Evolutionary conservation across 2,888 invertebrate species (phyloP).

Genomic region (Rapana venosa): DNA sequence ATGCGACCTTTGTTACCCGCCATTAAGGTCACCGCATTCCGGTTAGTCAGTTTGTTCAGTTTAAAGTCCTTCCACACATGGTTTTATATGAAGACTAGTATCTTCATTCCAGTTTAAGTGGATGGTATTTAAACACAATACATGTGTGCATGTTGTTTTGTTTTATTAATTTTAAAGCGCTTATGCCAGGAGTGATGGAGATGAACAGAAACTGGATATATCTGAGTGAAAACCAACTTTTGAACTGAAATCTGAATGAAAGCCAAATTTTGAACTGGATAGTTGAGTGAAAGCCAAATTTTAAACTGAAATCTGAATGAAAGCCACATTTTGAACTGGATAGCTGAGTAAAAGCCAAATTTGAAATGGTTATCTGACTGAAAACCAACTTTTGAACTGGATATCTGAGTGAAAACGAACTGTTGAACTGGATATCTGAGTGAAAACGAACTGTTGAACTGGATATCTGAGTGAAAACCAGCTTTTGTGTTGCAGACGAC

Average conservation of each 20-base stretch:
- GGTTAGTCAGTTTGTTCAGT: no score
- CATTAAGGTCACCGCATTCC: no score
- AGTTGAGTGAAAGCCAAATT: background rate
- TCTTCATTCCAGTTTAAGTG: no score
- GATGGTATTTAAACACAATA: no score
- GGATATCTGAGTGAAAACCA: background rate
- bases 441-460: background rate
- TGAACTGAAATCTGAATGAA: background rate
- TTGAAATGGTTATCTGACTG: background rate
- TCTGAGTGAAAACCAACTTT: background rate
- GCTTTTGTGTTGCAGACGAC: conserved; percentile 49
- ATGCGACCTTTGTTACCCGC: no score
- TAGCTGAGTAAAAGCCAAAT: background rate
- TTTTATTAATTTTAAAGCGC: no score
- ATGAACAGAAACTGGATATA: no score
- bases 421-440: background rate
- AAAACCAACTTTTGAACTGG: background rate
- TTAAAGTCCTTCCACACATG: no score
- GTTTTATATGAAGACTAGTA: no score
- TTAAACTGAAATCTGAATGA: background rate
- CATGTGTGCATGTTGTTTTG: no score
- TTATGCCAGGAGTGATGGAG: no score
- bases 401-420: background rate
- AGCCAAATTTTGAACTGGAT: background rate
- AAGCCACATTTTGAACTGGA: background rate